A percentile compares a stretch with the other conserved stretches of the same genome.
These are phyloP conservation scores for Cephus rjabovi DNA, from an alignment of 2,888 invertebrate species.

Conservation along the genomic window DNA sequence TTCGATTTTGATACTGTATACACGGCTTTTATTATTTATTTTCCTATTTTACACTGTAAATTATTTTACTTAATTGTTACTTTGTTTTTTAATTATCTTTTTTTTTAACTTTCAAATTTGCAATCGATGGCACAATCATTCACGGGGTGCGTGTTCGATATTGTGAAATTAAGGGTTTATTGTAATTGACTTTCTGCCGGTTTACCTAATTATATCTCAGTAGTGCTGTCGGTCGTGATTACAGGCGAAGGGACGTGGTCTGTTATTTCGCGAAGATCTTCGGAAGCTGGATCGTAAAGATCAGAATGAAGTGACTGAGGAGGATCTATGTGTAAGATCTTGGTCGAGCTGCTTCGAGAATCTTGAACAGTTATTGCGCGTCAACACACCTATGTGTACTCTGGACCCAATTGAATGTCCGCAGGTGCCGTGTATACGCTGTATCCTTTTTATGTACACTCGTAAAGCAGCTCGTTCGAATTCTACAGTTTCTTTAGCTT, in stretches of 20 bases:
- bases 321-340: not conserved
- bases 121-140: not conserved
- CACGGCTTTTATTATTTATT: not conserved
- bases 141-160: not conserved
- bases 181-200: not conserved
- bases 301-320: not conserved
- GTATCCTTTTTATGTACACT: not conserved
- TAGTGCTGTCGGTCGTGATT: not conserved
- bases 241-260: not conserved
- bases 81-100: not conserved
- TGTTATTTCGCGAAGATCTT: not conserved
- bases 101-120: not conserved
- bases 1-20: not conserved
- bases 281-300: not conserved
- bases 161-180: not conserved
- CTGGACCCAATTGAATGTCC: not conserved
- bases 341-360: not conserved
- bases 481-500: not conserved
- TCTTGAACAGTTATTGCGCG: not conserved
- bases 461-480: not conserved
- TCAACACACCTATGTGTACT: not conserved
- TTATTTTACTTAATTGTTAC: not conserved
- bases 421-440: not conserved
- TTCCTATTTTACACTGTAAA: not conserved
- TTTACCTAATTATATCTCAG: not conserved